Base-by-base conservation (phyloP, 2,113 vertebrate species). In the Trogon melanurus region DNA sequence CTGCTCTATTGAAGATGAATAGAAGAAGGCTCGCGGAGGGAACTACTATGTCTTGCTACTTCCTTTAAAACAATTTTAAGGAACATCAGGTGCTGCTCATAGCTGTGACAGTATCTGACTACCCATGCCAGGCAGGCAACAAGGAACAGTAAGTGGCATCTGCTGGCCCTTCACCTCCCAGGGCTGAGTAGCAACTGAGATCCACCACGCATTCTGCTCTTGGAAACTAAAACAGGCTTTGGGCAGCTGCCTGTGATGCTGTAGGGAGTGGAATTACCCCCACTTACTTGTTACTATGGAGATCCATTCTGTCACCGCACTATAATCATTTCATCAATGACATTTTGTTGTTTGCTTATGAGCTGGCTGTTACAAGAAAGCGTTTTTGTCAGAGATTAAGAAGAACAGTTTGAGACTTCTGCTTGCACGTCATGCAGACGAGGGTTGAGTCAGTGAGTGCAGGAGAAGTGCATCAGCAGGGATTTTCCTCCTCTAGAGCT, bases 301-400 rank as follows among this genome's bases (percentile, higher is more conserved):
- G 51, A 84, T 78, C 60, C 62, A 51, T 67, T 95, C 66, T 96
- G 80, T 71, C 89, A 90, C 84, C 36, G 56, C 58, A 22, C 82
- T 64, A 9, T 62, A 71, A 91, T 84, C 2, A 85, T 34, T 67
- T 92, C 64, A 44, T 56, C 88, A 54, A 79, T 47, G 79, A 74
- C 66, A 85, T 95, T 93, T 65, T 67, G 34, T 78, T 94, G 27
- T 86, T 91, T 65, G 10, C 62, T 71, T 45, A 44, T 18, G 67
- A 61, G 88, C 48, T 56, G 84, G 93, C 93, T 93, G 70, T 79
- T 75, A 71, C 65, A 30, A 88, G 75, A 89, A 91, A 69, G 30
- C 47, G 54, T 83, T 86, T 96, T 79, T 83, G 26, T 41, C 86
- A 51, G 76, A 71, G 85, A 79, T 94, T 66, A 87, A 93, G 89